Conservation (phyloP, 2,113 vertebrate species). For the Castor canadensis region DNA sequence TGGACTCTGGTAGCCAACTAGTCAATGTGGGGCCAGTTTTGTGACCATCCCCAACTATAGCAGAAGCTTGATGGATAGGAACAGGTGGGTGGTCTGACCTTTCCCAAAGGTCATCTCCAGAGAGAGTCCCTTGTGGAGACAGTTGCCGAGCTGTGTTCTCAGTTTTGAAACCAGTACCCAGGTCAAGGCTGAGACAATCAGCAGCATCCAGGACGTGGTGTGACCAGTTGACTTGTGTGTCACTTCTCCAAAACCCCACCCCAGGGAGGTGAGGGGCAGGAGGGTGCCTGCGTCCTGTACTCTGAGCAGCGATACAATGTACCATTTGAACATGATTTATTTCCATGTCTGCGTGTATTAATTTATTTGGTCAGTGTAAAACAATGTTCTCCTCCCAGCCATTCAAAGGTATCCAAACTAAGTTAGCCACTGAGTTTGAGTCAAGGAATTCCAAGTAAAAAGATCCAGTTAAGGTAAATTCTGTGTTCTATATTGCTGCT, state of each 20-base stretch:
- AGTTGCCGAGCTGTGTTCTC: too few relatives aligned
- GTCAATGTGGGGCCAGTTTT: slow-evolving; percentile 27
- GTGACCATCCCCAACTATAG: background rate
- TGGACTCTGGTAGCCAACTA: background rate
- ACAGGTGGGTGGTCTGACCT: background rate
- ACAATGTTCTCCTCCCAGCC: slow-evolving; percentile 55
- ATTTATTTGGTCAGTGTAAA: slow-evolving; percentile 58
- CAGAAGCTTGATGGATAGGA: background rate
- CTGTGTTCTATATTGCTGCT: slow-evolving; percentile 83
- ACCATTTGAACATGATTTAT: background rate
- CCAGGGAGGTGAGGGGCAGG: background rate
- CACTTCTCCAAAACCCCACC: too few relatives aligned
- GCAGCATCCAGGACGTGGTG: background rate
- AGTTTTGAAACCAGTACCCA: background rate
- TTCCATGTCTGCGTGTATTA: background rate
- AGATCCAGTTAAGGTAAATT: slow-evolving; percentile 81
- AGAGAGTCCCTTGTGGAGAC: background rate
- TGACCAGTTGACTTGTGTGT: background rate
- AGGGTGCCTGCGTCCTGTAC: background rate
- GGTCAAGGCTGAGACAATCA: background rate
- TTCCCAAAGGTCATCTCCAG: background rate
- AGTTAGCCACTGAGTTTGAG: slow-evolving; percentile 81
- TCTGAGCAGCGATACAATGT: slow-evolving; percentile 29
- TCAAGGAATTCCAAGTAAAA: slow-evolving; percentile 67
- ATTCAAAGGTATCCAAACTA: slow-evolving; percentile 73